Base-by-base conservation (phyloP, 2,797 vertebrate species). In the Rhodeus uyekii region DNA sequence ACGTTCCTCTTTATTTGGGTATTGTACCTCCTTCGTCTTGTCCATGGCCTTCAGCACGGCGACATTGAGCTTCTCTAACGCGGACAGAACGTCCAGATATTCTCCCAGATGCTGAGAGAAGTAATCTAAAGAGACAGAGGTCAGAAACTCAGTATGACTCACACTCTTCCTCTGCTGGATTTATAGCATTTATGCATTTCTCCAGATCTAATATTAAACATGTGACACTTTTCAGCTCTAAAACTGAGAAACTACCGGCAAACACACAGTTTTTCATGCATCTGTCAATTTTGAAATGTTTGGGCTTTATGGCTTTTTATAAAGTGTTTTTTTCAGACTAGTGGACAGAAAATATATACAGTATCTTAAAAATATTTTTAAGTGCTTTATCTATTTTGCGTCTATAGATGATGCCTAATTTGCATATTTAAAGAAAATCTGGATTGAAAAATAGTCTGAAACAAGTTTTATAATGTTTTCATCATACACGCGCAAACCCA, bases 11-110 rank as follows among this genome's bases (percentile, higher is more conserved):
- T 53, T 22, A 4, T 3, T 10, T 12, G 0, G 1, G 3, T n/a
- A 4, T 16, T n/a, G 32, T 90, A 99, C 98, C 96, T 96, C 91
- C 89, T 99, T 99, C 83, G 98, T 99, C 92, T 97, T 95, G 89
- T 99, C 97, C 98, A 99, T 99, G 42, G 98, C 98, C 79, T 95
- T 95, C 77, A 99, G 93, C 87, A 99, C 96, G 0, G 96, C 95
- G 1, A 95, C 82, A 82, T 99, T 99, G 78, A 99, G 95, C 0
- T 95, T 92, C 89, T 99, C 97, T 91, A 99, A 89, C 1, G 98
- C 95, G 0, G 97, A 96, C 53, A 99, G 94, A 73, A 99, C 97
- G 0, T 96, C 96, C 81, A 93, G 91, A 86, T 98, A 98, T 89
- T 97, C 96, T 0, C 98, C 98, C 0, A 99, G 93, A 90, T 97